A percentile compares a stretch with the other conserved stretches of the same genome.
These are phyloP conservation scores for Oenanthe melanoleuca DNA, from an alignment of 2,113 vertebrate species.

Conservation along the genomic window DNA sequence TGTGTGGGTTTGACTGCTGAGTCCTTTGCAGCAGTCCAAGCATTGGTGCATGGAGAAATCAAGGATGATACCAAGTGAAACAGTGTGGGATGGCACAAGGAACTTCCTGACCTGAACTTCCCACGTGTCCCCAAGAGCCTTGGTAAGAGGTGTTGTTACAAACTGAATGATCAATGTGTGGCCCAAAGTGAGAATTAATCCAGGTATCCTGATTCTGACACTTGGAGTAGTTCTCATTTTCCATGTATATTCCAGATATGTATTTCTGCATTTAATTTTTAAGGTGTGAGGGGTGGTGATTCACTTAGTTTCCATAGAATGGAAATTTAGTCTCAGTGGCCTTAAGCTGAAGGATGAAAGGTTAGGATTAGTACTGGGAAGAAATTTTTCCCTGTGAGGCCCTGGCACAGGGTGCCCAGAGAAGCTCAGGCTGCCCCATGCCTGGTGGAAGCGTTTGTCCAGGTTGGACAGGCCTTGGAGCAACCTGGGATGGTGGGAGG, in stretches of 20 bases:
- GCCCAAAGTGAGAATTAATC: background rate
- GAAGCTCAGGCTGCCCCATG: background rate
- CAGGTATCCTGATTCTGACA: background rate
- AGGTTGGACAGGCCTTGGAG: background rate
- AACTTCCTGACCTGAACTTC: background rate
- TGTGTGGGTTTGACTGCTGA: background rate
- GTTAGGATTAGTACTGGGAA: background rate
- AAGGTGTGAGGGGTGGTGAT: background rate
- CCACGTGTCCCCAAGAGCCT: rapidly evolving
- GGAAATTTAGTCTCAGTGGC: background rate
- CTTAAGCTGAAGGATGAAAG: background rate
- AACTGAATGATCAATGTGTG: rapidly evolving
- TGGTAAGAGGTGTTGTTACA: rapidly evolving
- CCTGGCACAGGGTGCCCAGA: background rate
- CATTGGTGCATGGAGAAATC: background rate
- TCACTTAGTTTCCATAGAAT: background rate
- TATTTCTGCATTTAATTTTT: background rate
- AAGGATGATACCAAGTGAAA: background rate
- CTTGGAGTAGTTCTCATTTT: background rate
- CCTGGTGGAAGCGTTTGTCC: background rate
- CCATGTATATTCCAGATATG: rapidly evolving
- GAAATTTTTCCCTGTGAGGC: background rate
- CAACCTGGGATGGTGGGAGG: background rate
- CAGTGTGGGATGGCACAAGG: background rate
- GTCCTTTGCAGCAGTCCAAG: background rate